Conservation (phyloP, 2,888 invertebrate genomes). For the Metalampra italica region DNA sequence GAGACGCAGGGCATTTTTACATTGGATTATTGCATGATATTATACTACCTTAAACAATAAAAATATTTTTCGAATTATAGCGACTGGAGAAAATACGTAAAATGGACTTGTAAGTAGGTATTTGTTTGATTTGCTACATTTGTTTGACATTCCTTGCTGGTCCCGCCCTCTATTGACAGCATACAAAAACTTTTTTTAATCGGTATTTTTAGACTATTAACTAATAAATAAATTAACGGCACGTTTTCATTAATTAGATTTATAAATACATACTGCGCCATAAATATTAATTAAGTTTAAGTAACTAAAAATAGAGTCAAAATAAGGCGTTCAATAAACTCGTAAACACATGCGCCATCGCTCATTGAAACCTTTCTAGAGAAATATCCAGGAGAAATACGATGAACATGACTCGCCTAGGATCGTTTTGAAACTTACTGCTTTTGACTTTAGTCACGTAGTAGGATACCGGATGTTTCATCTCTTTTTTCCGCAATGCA, state of each 20-base stretch:
- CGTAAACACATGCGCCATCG: constrained; percentile 66
- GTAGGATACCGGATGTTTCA: constrained; percentile 16
- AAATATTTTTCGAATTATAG: no score
- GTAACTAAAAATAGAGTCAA: constrained; percentile 58
- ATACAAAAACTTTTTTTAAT: background rate
- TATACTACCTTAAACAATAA: no score
- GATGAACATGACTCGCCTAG: constrained; percentile 12
- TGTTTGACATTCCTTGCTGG: background rate
- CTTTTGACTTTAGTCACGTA: constrained; percentile 35
- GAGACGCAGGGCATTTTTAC: no score
- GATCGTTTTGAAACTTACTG: constrained; percentile 7
- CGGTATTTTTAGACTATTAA: no score
- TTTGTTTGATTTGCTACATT: background rate
- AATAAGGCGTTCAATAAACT: constrained; percentile 64
- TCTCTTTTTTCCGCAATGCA: constrained; percentile 29
- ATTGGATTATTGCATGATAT: no score
- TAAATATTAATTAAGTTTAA: constrained; percentile 11
- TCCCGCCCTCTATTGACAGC: background rate
- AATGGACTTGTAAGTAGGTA: no score
- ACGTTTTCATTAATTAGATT: no score
- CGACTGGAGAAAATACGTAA: no score
- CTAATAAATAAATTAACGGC: no score
- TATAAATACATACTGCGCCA: no score
- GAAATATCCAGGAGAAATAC: constrained; percentile 24
- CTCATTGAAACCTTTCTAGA: constrained; percentile 28